phyloP scores from a whole-genome alignment of 2,113 vertebrate species.

The Carassius gibelio region DNA sequence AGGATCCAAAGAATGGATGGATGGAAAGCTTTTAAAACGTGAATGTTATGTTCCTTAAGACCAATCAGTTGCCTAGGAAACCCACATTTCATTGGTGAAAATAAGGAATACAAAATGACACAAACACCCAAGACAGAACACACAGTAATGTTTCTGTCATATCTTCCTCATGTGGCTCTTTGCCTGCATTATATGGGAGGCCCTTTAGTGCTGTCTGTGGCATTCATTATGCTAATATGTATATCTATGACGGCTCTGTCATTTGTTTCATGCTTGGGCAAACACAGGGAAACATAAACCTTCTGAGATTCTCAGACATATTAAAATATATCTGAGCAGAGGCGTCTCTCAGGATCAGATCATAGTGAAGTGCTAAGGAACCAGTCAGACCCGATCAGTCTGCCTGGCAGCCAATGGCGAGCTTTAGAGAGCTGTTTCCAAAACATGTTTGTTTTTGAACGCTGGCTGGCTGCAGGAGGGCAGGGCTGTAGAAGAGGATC shows the following conservation, averaged over 20 bases:
- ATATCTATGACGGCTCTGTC: constrained; percentile 7
- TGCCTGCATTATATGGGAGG: constrained; percentile 4
- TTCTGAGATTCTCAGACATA: constrained; percentile 21
- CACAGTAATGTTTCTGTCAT: neutral
- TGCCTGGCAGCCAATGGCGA: constrained; percentile 55
- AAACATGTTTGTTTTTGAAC: constrained; percentile 60
- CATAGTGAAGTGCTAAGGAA: constrained; percentile 51
- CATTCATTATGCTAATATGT: constrained; percentile 27
- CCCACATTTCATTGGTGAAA: neutral
- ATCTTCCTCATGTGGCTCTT: neutral
- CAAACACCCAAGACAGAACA: neutral
- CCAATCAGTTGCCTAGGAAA: neutral
- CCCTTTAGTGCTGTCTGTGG: neutral
- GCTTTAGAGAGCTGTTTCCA: constrained; percentile 42
- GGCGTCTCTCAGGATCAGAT: constrained; percentile 48
- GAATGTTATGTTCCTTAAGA: neutral
- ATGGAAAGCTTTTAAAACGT: neutral
- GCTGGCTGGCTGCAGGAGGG: constrained; percentile 17
- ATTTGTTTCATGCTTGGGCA: constrained; percentile 38
- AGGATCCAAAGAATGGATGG: neutral
- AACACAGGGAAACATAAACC: constrained; percentile 15
- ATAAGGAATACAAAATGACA: neutral
- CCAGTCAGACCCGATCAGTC: constrained; percentile 67
- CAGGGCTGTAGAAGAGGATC: constrained; percentile 25
- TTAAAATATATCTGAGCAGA: constrained; percentile 33